Conservation (phyloP, 2,113 vertebrate species). For the Telmatochromis brachygnathus region DNA sequence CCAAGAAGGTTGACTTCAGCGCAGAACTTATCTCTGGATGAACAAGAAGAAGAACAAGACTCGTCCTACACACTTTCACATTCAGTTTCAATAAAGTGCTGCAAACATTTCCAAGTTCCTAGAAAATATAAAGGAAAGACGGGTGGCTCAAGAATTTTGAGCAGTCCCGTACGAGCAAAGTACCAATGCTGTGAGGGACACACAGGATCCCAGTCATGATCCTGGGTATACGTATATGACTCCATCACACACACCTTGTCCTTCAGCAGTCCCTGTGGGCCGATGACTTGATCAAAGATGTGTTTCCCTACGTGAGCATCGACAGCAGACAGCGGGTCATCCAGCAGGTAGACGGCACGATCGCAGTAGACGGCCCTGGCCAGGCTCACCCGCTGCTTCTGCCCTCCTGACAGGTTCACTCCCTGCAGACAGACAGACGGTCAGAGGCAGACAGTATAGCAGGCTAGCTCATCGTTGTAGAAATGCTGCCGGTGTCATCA, state of each 20-base stretch:
- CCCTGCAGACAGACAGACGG: slow-evolving; percentile 69
- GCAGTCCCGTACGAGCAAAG: not conserved
- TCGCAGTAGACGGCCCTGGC: slow-evolving; percentile 87
- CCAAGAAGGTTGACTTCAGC: not conserved
- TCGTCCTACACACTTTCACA: not conserved
- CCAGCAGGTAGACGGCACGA: slow-evolving; percentile 81
- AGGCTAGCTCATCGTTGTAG: not conserved
- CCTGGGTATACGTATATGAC: not conserved
- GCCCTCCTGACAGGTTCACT: slow-evolving; percentile 92
- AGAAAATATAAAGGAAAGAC: not conserved
- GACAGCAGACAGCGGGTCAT: slow-evolving; percentile 91
- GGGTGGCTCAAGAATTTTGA: not conserved
- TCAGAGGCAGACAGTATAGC: not conserved
- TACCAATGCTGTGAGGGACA: not conserved
- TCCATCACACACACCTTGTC: slow-evolving; percentile 70
- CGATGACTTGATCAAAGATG: slow-evolving; percentile 91
- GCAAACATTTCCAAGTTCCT: not conserved
- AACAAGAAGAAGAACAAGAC: not conserved
- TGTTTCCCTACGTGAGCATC: slow-evolving; percentile 93
- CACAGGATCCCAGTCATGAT: not conserved
- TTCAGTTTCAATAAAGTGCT: not conserved
- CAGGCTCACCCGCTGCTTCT: slow-evolving; percentile 91
- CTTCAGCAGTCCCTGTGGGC: slow-evolving; percentile 85
- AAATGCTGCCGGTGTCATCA: not conserved
- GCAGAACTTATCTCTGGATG: not conserved